Percentiles rank a stretch among this genome's conserved stretches.
These are phyloP conservation scores for Enteromius fasciolatus DNA, from an alignment of 2,797 vertebrate genomes.

Conservation along the genomic window DNA sequence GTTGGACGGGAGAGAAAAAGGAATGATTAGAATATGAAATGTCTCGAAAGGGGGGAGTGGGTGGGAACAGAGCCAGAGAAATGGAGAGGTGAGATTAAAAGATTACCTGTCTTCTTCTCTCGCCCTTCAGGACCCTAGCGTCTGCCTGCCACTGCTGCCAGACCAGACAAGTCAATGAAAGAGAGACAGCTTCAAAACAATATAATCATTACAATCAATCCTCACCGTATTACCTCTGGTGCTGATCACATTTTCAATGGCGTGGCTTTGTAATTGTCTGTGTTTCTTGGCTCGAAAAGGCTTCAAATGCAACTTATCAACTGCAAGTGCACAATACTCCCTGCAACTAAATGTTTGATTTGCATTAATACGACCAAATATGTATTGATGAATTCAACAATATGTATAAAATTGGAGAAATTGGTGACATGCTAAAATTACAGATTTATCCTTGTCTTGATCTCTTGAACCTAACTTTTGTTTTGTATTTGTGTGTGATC, in stretches of 20 bases:
- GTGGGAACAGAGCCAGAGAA: slow-evolving; percentile 65
- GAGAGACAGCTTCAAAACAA: slow-evolving; percentile 35
- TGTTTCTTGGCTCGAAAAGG: background rate
- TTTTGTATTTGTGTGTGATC: background rate
- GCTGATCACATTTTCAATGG: slow-evolving; percentile 38
- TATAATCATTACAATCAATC: slow-evolving; percentile 50
- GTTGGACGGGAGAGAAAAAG: slow-evolving; percentile 60
- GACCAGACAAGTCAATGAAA: slow-evolving; percentile 50
- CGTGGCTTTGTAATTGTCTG: slow-evolving; percentile 13
- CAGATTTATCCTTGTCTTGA: background rate
- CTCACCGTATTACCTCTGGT: slow-evolving; percentile 7
- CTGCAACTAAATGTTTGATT: background rate
- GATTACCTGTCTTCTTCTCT: slow-evolving; percentile 74
- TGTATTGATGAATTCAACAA: background rate
- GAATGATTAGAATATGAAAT: slow-evolving; percentile 78
- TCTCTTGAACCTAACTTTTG: background rate
- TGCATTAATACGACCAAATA: background rate
- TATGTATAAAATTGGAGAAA: background rate
- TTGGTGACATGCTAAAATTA: background rate
- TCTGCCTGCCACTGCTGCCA: slow-evolving; percentile 52
- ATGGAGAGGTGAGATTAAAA: slow-evolving; percentile 77
- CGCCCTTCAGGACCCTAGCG: slow-evolving; percentile 67
- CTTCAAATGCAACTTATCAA: slow-evolving; percentile 11
- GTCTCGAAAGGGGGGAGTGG: slow-evolving; percentile 72
- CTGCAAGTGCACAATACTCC: background rate